phyloP scores from a whole-genome alignment of 2,797 vertebrate genomes.

The Thalassophryne amazonica region DNA sequence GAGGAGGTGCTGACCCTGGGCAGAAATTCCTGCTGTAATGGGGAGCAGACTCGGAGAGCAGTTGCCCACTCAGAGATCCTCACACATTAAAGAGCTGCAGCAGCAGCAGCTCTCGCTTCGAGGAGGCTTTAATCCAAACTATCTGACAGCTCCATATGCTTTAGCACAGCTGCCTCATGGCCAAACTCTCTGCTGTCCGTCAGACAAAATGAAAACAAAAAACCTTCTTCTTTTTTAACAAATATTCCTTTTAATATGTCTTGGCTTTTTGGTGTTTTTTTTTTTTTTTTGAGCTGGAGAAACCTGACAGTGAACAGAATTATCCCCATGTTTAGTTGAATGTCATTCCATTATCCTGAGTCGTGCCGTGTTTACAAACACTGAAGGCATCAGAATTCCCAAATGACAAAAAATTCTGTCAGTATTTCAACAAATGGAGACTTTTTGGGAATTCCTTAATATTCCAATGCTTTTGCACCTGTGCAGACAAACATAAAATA shows the following conservation, averaged over 20 bases:
- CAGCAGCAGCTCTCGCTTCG: neutral
- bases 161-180: neutral
- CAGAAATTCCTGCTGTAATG: conserved; percentile 38
- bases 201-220: neutral
- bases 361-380: neutral
- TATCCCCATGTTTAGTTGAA: neutral
- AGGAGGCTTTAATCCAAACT: conserved; percentile 8
- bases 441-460: no score
- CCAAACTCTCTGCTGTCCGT: neutral
- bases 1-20: conserved; percentile 37
- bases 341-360: neutral
- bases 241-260: no score
- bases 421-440: no score
- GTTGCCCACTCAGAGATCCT: conserved; percentile 15
- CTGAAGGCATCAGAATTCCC: no score
- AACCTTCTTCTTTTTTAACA: neutral
- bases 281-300: conserved; percentile 17
- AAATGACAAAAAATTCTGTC: no score
- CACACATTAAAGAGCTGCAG: conserved; percentile 8
- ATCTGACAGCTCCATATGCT: conserved; percentile 19
- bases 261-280: no score
- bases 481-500: no score
- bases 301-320: neutral
- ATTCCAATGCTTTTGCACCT: no score
- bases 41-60: conserved; percentile 33